These are phyloP conservation scores for Pterostichus niger DNA, from an alignment of 2,888 invertebrate species.

Conservation along the genomic window DNA sequence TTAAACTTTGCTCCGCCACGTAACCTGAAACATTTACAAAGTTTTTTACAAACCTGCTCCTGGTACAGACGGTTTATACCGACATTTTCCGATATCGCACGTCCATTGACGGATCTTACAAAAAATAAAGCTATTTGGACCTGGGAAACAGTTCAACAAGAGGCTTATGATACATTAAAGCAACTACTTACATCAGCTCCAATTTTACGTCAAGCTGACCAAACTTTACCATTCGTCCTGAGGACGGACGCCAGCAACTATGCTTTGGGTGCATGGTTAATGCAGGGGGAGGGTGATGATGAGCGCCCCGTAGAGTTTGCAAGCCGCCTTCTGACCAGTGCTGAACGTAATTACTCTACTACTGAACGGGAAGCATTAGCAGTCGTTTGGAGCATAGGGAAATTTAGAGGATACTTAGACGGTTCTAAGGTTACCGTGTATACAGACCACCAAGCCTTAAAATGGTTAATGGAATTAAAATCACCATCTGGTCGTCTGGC, in stretches of 20 bases:
- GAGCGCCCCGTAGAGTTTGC: not conserved
- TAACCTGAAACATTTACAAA: too few species aligned
- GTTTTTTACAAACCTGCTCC: too few species aligned
- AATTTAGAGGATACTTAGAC: conserved; percentile 74
- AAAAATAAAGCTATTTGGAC: not conserved
- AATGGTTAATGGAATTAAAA: conserved; percentile 75
- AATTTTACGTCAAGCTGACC: conserved; percentile 68
- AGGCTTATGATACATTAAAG: not conserved
- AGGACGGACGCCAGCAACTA: conserved; percentile 58
- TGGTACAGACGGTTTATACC: too few species aligned
- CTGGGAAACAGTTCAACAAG: not conserved
- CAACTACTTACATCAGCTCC: conserved; percentile 44
- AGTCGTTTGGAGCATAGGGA: conserved; percentile 70
- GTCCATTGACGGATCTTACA: not conserved
- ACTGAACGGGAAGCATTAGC: conserved; percentile 71
- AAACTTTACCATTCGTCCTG: conserved; percentile 68
- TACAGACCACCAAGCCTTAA: conserved; percentile 76
- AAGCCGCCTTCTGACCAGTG: not conserved
- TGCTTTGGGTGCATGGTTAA: conserved; percentile 28
- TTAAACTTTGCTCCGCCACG: too few species aligned
- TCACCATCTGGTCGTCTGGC: conserved; percentile 75
- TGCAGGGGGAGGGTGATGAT: conserved; percentile 27
- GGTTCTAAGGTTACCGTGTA: conserved; percentile 72
- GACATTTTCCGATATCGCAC: too few species aligned
- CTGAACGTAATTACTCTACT: too few species aligned